Base-by-base conservation (phyloP, 2,797 vertebrate species). In the Lutjanus campechanus region DNA sequence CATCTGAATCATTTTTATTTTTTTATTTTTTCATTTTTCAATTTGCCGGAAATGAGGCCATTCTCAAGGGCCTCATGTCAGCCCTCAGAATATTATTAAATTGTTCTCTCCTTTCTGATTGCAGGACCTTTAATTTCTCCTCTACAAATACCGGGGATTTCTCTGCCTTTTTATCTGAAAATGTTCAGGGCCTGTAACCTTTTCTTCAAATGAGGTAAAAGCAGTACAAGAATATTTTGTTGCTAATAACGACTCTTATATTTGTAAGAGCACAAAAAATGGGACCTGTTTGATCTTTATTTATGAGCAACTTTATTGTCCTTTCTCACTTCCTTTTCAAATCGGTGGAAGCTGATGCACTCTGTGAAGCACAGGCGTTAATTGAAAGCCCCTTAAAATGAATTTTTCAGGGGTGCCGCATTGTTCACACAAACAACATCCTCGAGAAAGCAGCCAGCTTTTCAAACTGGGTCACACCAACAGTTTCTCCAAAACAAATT, bases 391-490 rank as follows among this genome's bases (percentile, higher is more conserved):
- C n/a, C 8, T 54, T 13, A 11, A 50, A 76, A 77, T 71, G 0
- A 73, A 51, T 56, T 46, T 82, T 87, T 59, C 60, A 77, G 51
- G 43, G 53, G 41, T 29, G 62, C 29, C 69, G 76, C 55, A 76
- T 85, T 84, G 66, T 89, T 81, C 36, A 0, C 66, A 79, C 44
- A 72, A 75, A 81, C 49, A 76, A 66, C 70, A 76, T 69, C 63
- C 64, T 43, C 40, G 49, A 83, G 59, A 76, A 85, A 73, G 49
- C 64, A 60, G 20, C 4, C 49, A 81, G 77, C 77, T 89, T 82
- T 54, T 6, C n/a, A 69, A 90, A 89, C 56, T 84, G 69, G 84
- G 87, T 88, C 89, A 83, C 16, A 25, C 43, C 17, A 44, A 67
- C 60, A 70, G 65, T 16, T 41, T 60, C 70, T 62, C 44, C 53